Conservation (phyloP, 2,888 invertebrate genomes). For the Ophion obscuratus region DNA sequence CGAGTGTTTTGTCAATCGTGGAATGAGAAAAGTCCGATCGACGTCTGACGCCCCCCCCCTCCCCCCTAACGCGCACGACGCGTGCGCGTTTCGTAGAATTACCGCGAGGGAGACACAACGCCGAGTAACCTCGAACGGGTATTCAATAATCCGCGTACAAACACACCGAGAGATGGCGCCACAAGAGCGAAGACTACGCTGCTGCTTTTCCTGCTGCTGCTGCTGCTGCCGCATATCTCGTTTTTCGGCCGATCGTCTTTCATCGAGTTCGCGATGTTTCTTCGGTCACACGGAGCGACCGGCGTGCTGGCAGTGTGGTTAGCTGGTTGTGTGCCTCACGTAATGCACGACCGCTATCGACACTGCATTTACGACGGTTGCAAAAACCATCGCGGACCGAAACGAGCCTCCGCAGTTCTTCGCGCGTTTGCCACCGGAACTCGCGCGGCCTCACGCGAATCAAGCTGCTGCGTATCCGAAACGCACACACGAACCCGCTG, state of each 20-base stretch:
- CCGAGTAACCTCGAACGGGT: constrained; percentile 15
- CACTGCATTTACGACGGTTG: constrained; percentile 93
- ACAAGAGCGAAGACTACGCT: not conserved
- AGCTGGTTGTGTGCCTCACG: constrained; percentile 96
- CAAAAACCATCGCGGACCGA: constrained; percentile 67
- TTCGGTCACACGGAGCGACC: constrained; percentile 78
- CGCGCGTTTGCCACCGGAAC: not conserved
- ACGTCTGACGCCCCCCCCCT: not conserved
- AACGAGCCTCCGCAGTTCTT: constrained; percentile 46
- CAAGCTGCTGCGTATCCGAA: not conserved
- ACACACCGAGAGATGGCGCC: not conserved
- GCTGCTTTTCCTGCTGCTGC: not conserved
- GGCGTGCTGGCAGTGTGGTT: constrained; percentile 99
- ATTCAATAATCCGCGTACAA: not conserved
- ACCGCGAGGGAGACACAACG: not conserved
- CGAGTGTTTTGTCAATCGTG: constrained; percentile 41
- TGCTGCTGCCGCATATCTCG: constrained; percentile 5
- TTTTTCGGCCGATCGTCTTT: constrained; percentile 29
- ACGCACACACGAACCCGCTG: not conserved
- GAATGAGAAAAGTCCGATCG: constrained; percentile 35
- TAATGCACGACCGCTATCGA: constrained; percentile 95
- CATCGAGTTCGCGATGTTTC: constrained; percentile 27
- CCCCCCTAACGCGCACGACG: not conserved
- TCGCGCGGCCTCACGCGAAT: not conserved
- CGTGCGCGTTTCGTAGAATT: not conserved